Conservation (phyloP, 2,113 vertebrate genomes). For the Vireo altiloquus region DNA sequence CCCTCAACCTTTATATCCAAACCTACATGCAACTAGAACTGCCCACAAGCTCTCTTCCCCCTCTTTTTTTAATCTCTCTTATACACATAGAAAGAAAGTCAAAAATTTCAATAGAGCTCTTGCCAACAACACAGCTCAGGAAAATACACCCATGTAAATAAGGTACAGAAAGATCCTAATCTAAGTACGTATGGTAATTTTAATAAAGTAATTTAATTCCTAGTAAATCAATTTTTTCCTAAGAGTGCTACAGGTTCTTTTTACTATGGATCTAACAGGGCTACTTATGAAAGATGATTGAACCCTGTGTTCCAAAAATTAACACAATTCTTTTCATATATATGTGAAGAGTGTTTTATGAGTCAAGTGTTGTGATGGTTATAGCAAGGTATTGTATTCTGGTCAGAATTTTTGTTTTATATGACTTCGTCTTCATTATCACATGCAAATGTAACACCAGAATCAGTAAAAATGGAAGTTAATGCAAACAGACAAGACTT, state of each 20-base stretch:
- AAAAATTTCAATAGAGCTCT: neutral
- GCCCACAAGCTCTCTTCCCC: neutral
- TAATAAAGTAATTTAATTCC: neutral
- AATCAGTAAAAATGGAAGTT: neutral
- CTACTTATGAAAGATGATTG: neutral
- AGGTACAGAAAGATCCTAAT: neutral
- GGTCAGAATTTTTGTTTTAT: neutral
- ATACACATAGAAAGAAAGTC: neutral
- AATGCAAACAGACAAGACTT: neutral
- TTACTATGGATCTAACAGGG: neutral
- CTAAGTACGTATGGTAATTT: neutral
- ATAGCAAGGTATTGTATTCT: neutral
- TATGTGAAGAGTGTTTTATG: neutral
- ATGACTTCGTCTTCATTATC: neutral
- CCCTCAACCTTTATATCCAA: neutral
- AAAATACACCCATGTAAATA: neutral
- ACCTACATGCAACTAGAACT: neutral
- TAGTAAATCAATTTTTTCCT: neutral
- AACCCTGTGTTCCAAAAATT: neutral
- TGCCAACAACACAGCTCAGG: neutral
- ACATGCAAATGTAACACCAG: neutral
- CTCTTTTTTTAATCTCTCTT: neutral
- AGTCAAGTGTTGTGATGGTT: neutral
- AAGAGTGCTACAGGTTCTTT: neutral
- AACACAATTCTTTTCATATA: neutral